Evolutionary conservation across 2,888 invertebrate genomes (phyloP).

Genomic region (Liodrosophila aerea): DNA sequence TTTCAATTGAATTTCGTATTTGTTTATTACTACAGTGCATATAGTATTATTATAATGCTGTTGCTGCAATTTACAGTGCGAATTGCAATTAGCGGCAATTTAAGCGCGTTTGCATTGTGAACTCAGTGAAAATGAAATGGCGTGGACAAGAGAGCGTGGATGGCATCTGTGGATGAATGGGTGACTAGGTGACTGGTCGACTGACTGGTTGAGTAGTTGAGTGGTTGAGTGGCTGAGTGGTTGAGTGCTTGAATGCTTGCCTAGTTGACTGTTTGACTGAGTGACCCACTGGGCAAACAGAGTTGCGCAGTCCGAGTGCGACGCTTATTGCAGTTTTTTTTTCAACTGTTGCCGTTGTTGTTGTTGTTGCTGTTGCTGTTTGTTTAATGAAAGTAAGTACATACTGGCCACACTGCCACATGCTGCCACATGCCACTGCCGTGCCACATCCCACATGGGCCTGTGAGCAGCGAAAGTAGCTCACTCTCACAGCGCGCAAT

Average conservation of each 20-base stretch:
- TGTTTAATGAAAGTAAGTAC: constrained; percentile 69
- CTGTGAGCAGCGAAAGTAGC: constrained; percentile 71
- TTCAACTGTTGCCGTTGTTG: too few relatives aligned
- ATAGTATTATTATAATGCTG: constrained; percentile 43
- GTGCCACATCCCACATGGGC: constrained; percentile 16
- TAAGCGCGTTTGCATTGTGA: constrained; percentile 52
- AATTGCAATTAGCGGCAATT: constrained; percentile 73
- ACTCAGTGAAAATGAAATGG: constrained; percentile 38
- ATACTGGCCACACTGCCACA: too few relatives aligned
- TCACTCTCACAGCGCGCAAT: constrained; percentile 54
- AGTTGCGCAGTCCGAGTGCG: constrained; percentile 54
- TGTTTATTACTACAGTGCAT: constrained; percentile 13
- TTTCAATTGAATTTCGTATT: too few relatives aligned
- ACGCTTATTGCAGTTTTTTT: constrained; percentile 17
- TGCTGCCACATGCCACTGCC: background rate
- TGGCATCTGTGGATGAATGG: background rate
- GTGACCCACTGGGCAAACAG: constrained; percentile 61
- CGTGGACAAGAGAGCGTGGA: constrained; percentile 1
- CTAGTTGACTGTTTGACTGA: constrained; percentile 40
- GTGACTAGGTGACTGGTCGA: constrained; percentile 9
- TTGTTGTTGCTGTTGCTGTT: constrained; percentile 35
- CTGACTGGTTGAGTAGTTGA: constrained; percentile 12
- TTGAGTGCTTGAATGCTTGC: constrained; percentile 47
- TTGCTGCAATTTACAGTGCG: constrained; percentile 40
- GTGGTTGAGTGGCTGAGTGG: constrained; percentile 12